These are phyloP conservation scores for Apis mellifera DNA, from an alignment of 1,140 invertebrate species.

Conservation along the genomic window Amel_HAv3.1 CM009936.2:12890001-12890500, in stretches of 20 bases:
- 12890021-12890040: constrained; percentile 17
- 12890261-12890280: too few species aligned
- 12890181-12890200: not conserved
- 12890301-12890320: too few species aligned
- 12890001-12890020: not conserved
- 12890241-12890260: too few species aligned
- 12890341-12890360: not conserved
- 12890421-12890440: constrained; percentile 65
- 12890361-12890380: not conserved
- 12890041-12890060: constrained; percentile 7
- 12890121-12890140: too few species aligned
- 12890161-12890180: too few species aligned
- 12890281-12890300: too few species aligned
- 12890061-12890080: constrained; percentile 1
- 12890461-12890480: constrained; percentile 64
- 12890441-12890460: constrained; percentile 53
- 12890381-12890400: too few species aligned
- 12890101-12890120: too few species aligned
- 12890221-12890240: too few species aligned
- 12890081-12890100: not conserved
- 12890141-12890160: too few species aligned
- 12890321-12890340: too few species aligned
- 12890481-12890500: constrained; percentile 66
- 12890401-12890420: constrained; percentile 26
- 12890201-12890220: not conserved